Evolutionary conservation across 2,797 vertebrate genomes (phyloP).

Genomic region (Pampus argenteus): DNA sequence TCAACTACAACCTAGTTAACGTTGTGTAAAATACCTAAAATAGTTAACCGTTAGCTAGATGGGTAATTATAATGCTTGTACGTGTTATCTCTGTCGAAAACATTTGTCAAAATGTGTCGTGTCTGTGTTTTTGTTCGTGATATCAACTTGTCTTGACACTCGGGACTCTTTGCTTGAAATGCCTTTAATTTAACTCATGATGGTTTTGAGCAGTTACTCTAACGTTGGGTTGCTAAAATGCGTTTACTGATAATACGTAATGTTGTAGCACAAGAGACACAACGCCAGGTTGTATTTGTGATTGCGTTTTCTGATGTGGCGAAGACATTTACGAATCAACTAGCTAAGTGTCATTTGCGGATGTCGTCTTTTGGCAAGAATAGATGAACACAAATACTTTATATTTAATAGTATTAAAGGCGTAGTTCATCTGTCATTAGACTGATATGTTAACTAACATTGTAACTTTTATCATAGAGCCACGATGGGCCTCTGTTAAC

Average conservation of each 20-base stretch:
- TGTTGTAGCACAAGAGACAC: background rate
- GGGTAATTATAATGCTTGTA: background rate
- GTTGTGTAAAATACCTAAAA: background rate
- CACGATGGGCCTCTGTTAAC: conserved; percentile 97
- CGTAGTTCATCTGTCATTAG: background rate
- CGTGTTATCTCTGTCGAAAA: background rate
- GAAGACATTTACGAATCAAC: conserved; percentile 1
- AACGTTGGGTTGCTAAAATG: background rate
- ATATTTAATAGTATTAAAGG: background rate
- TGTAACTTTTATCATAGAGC: conserved; percentile 81
- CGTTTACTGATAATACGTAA: background rate
- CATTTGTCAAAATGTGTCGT: conserved; percentile 5
- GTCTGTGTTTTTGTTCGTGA: background rate
- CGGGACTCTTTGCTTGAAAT: conserved; percentile 21
- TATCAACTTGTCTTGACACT: conserved; percentile 25
- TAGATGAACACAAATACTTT: background rate
- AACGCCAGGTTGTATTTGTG: background rate
- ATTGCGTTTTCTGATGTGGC: background rate
- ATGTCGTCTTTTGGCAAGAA: background rate
- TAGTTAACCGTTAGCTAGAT: background rate
- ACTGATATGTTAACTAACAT: background rate
- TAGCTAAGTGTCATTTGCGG: background rate
- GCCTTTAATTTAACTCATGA: background rate
- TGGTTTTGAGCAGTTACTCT: background rate
- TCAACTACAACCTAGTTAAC: conserved; percentile 32